Percentiles rank a stretch among this genome's conserved stretches.
phyloP scores from a whole-genome alignment of 2,113 vertebrate species.

The Nerophis ophidion region DNA sequence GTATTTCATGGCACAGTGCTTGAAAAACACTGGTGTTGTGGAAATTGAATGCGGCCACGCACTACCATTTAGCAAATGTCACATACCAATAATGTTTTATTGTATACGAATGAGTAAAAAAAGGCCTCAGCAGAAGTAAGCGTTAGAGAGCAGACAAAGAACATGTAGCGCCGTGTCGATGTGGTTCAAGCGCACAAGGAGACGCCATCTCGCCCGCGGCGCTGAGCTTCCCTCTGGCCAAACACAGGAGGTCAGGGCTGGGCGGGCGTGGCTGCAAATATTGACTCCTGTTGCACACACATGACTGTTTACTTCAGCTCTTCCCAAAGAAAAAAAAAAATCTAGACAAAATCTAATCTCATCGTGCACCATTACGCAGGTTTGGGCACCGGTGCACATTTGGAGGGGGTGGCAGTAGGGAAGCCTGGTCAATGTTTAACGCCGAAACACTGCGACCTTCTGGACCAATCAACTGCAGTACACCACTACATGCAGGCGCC shows the following conservation, averaged over 20 bases:
- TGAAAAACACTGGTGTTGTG: too few relatives aligned
- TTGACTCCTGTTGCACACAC: constrained; percentile 34
- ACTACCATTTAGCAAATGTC: neutral
- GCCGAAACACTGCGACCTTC: constrained; percentile 20
- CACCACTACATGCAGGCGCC: neutral
- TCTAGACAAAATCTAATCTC: neutral
- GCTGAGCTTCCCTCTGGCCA: constrained; percentile 18
- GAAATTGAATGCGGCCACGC: too few relatives aligned
- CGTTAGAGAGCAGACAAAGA: neutral
- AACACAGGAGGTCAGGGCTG: constrained; percentile 17
- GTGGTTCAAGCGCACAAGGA: constrained; percentile 1
- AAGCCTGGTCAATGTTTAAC: constrained; percentile 42
- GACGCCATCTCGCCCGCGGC: constrained; percentile 9
- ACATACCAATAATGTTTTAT: too few relatives aligned
- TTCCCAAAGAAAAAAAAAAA: neutral
- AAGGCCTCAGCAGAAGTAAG: neutral
- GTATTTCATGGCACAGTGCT: too few relatives aligned
- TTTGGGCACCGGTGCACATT: constrained; percentile 1
- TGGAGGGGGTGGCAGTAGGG: neutral
- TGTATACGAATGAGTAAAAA: neutral
- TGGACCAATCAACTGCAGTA: neutral
- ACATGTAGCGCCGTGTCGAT: neutral
- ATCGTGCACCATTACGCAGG: too few relatives aligned
- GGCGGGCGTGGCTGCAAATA: constrained; percentile 37
- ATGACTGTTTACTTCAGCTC: constrained; percentile 26